phyloP scores from a whole-genome alignment of 2,797 vertebrate species.

The Amblyopsis hoosieri region DNA sequence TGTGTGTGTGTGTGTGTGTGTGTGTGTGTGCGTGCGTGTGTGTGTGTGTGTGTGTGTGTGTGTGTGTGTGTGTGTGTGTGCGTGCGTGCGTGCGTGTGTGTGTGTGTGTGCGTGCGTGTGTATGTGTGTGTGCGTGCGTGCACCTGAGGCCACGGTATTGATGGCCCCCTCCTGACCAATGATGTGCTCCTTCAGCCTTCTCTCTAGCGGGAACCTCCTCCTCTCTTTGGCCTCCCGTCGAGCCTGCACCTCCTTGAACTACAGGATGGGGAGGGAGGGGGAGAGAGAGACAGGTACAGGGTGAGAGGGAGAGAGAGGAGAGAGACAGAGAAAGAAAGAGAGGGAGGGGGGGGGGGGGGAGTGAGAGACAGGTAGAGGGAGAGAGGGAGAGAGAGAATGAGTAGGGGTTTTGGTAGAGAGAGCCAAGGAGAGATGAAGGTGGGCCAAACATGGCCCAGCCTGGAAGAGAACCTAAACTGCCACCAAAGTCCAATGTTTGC shows the following conservation, averaged over 20 bases:
- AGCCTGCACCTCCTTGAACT: constrained; percentile 88
- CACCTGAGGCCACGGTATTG: constrained; percentile 91
- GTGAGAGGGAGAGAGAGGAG: background rate
- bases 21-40: no score
- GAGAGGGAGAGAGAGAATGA: background rate
- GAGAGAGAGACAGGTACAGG: background rate
- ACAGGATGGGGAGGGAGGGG: constrained; percentile 47
- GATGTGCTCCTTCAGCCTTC: constrained; percentile 91
- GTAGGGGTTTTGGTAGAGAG: background rate
- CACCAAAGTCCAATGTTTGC: background rate
- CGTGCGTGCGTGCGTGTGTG: background rate
- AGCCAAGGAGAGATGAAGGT: background rate
- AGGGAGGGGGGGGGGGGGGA: constrained; percentile 6
- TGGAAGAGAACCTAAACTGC: background rate
- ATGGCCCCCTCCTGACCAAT: constrained; percentile 95
- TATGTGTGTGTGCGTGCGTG: constrained; percentile 3
- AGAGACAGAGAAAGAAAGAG: background rate
- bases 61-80: no score
- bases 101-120: constrained; percentile 4
- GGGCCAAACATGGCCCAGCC: background rate
- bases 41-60: no score
- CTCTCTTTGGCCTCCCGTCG: constrained; percentile 86
- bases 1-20: no score
- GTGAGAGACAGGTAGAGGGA: background rate
- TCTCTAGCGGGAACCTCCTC: constrained; percentile 91